A percentile compares a stretch with the other conserved stretches of the same genome.
phyloP scores from a whole-genome alignment of 2,888 invertebrate species.

The Cheiracanthium punctorium region DNA sequence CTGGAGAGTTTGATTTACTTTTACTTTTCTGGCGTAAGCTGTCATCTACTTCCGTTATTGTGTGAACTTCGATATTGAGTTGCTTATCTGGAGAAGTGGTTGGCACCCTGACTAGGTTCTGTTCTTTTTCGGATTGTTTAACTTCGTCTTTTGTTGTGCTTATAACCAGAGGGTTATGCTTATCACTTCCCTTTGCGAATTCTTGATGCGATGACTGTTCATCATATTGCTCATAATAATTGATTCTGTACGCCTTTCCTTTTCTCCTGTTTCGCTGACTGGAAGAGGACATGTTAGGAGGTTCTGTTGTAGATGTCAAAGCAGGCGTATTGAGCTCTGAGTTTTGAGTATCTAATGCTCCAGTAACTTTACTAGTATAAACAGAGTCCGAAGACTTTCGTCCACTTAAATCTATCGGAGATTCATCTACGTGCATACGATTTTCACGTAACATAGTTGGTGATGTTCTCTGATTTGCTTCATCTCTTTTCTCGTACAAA shows the following conservation, averaged over 20 bases:
- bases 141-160: neutral
- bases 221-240: constrained; percentile 76
- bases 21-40: too few relatives aligned
- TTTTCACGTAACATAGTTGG: neutral
- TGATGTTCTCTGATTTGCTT: neutral
- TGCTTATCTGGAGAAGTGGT: too few relatives aligned
- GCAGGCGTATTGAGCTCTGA: neutral
- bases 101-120: too few relatives aligned
- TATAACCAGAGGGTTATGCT: neutral
- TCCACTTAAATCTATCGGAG: neutral
- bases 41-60: too few relatives aligned
- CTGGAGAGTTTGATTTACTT: too few relatives aligned
- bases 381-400: neutral
- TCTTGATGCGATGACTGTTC: constrained; percentile 2
- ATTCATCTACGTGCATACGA: neutral
- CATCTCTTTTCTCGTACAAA: neutral
- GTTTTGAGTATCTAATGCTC: neutral
- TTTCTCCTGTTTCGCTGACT: constrained; percentile 81
- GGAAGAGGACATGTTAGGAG: neutral
- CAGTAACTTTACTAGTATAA: neutral
- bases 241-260: constrained; percentile 89
- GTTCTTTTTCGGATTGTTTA: too few relatives aligned
- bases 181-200: neutral
- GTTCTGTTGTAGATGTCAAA: neutral
- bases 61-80: too few relatives aligned